phyloP scores from a whole-genome alignment of 2,113 vertebrate species.

The Montifringilla adamsi region DNA sequence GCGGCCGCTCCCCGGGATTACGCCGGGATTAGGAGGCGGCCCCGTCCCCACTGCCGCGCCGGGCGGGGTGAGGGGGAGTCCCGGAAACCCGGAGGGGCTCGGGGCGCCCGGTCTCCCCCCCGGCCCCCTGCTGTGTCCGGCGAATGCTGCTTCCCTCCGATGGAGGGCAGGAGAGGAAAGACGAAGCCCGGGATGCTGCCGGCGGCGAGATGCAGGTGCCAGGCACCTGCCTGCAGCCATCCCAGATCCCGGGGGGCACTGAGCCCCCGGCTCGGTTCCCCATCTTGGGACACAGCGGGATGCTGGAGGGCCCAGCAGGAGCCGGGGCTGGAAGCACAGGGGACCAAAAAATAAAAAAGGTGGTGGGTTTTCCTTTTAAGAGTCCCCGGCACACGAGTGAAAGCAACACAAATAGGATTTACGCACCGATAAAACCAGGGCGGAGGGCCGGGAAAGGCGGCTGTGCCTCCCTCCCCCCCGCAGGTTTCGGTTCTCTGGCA shows the following conservation, averaged over 20 bases:
- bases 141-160: conserved; percentile 64
- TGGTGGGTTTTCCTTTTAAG: neutral
- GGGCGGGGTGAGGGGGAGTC: neutral
- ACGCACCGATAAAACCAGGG: neutral
- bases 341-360: neutral
- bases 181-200: neutral
- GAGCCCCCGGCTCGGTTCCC: neutral
- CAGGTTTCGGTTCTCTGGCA: neutral
- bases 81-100: neutral
- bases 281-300: too few species aligned
- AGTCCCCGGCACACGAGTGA: neutral
- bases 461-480: accelerated
- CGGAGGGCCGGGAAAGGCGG: accelerated
- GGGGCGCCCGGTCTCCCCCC: neutral
- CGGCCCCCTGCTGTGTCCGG: neutral
- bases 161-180: conserved; percentile 81
- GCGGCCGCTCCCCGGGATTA: conserved; percentile 57
- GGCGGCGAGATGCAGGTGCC: neutral
- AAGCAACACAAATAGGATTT: neutral
- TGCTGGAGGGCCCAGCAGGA: neutral
- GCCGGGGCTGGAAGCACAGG: neutral
- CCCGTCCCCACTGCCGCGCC: neutral
- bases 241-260: neutral
- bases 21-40: conserved; percentile 65
- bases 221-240: neutral